A percentile compares a stretch with the other conserved stretches of the same genome.
Evolutionary conservation across 2,797 vertebrate species (phyloP).

Genomic region (Sebastes flavidus): DNA sequence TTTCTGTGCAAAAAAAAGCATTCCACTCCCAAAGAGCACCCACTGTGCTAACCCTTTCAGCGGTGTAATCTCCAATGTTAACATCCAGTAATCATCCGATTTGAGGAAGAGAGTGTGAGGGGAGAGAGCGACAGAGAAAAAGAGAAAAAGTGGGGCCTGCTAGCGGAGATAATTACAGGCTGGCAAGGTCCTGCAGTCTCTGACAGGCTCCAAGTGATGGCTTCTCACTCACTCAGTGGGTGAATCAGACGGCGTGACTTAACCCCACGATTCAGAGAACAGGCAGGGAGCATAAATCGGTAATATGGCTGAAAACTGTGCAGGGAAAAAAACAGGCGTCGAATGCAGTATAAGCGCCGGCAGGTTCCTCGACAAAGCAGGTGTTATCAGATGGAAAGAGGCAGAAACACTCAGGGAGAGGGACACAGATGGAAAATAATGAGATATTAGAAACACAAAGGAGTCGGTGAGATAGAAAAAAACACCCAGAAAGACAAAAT

Average conservation of each 20-base stretch:
- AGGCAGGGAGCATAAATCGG: constrained; percentile 32
- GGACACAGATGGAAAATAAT: constrained; percentile 55
- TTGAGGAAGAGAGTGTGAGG: constrained; percentile 51
- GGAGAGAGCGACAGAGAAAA: constrained; percentile 27
- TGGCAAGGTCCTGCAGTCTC: constrained; percentile 53
- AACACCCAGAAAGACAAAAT: constrained; percentile 6
- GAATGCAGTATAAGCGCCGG: not conserved
- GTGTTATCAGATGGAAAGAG: constrained; percentile 47
- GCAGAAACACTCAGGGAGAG: constrained; percentile 25
- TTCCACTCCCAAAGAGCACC: constrained; percentile 19
- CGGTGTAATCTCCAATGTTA: constrained; percentile 68
- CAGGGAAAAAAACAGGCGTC: not conserved
- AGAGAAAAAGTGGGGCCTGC: constrained; percentile 27
- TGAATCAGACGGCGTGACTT: constrained; percentile 52
- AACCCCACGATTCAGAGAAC: constrained; percentile 22
- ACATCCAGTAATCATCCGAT: constrained; percentile 76
- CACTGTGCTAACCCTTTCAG: constrained; percentile 60
- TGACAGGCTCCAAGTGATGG: constrained; percentile 69
- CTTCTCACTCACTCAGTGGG: constrained; percentile 52
- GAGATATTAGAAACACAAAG: constrained; percentile 34
- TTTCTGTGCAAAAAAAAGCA: constrained; percentile 12
- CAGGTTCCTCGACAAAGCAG: constrained; percentile 36
- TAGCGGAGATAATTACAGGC: constrained; percentile 69
- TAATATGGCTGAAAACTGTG: constrained; percentile 7
- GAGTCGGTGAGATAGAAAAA: constrained; percentile 36